A percentile compares a stretch with the other conserved stretches of the same genome.
Conservation (phyloP, 2,113 vertebrate genomes). For the Tympanuchus pallidicinctus region DNA sequence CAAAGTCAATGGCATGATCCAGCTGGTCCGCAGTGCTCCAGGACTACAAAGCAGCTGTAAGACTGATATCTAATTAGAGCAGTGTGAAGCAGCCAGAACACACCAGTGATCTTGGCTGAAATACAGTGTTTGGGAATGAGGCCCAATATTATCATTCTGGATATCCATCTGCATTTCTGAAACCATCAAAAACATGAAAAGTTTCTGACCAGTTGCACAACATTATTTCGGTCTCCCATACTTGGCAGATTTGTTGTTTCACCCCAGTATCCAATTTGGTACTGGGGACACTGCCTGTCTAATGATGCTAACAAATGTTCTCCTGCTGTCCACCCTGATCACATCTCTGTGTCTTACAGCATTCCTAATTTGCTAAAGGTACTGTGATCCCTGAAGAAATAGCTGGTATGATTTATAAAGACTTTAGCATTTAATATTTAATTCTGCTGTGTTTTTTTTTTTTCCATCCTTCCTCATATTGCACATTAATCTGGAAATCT, state of each 20-base stretch:
- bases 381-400: conserved; percentile 19
- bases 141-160: neutral
- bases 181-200: neutral
- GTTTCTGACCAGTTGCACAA: neutral
- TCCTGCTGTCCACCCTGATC: neutral
- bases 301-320: neutral
- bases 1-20: neutral
- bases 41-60: conserved; percentile 40
- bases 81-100: conserved; percentile 24
- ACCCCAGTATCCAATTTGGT: neutral
- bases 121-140: neutral
- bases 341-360: neutral
- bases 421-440: neutral
- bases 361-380: conserved; percentile 12
- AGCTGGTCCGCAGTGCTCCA: conserved; percentile 38
- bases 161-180: neutral
- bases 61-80: conserved; percentile 25
- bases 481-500: neutral
- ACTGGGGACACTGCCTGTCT: neutral
- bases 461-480: neutral
- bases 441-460: neutral
- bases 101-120: conserved; percentile 17
- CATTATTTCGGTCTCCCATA: neutral
- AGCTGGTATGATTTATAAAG: neutral
- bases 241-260: neutral